These are phyloP conservation scores for Myopa tessellatipennis DNA, from an alignment of 2,888 invertebrate species.

Conservation along the genomic window DNA sequence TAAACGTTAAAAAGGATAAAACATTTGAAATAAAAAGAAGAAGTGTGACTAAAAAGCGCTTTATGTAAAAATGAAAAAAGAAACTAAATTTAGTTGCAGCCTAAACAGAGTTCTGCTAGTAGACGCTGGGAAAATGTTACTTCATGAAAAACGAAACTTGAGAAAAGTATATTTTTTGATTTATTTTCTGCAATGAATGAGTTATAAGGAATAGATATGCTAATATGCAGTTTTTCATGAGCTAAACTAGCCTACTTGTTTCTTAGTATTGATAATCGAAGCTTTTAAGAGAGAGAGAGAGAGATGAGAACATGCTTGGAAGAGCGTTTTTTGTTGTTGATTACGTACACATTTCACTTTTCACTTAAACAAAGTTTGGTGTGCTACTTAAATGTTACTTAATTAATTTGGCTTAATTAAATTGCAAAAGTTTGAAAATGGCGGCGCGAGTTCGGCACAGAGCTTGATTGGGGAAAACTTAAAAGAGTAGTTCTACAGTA, in stretches of 20 bases:
- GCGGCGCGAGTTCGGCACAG: background rate
- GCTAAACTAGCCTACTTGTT: constrained; percentile 39
- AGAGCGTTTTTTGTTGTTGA: constrained; percentile 55
- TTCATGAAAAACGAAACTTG: background rate
- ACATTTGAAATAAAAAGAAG: too few species aligned
- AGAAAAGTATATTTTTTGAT: background rate
- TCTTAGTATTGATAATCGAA: background rate
- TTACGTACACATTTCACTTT: constrained; percentile 34
- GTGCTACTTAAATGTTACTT: constrained; percentile 15
- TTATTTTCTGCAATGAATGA: constrained; percentile 36
- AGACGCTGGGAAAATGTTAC: too few species aligned
- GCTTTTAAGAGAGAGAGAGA: constrained; percentile 34
- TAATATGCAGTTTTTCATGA: background rate
- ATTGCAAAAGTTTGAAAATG: background rate
- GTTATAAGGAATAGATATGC: constrained; percentile 10
- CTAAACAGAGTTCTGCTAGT: constrained; percentile 25
- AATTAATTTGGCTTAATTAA: too few species aligned
- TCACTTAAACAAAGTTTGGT: constrained; percentile 13
- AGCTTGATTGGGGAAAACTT: background rate
- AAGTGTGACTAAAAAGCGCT: too few species aligned
- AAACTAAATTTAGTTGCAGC: constrained; percentile 40
- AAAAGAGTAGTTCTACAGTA: background rate
- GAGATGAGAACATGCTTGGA: constrained; percentile 66
- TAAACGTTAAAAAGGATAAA: too few species aligned
- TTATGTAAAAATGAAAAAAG: constrained; percentile 37